Conservation (phyloP, 2,797 vertebrate genomes). For the Harpagifer antarcticus region DNA sequence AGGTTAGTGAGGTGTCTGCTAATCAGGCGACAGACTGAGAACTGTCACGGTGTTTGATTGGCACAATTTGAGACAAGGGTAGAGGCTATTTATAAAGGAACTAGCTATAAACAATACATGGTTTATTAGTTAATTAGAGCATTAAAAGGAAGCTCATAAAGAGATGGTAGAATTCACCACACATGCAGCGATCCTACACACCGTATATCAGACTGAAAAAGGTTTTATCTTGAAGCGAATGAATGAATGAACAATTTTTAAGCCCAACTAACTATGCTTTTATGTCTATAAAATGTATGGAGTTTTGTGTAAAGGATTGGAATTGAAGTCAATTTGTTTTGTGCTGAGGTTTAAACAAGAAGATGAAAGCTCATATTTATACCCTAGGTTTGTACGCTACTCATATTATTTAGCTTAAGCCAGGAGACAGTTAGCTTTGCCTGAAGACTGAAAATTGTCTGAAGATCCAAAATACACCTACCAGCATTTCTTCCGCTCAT, state of each 20-base stretch:
- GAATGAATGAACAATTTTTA: neutral
- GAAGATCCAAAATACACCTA: neutral
- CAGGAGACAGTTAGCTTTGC: neutral
- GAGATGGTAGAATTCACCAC: neutral
- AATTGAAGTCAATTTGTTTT: neutral
- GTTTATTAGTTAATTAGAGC: neutral
- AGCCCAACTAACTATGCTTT: neutral
- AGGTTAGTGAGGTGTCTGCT: neutral
- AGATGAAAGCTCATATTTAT: too few species aligned
- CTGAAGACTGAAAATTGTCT: too few species aligned
- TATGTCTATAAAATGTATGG: too few species aligned
- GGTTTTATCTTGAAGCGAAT: neutral
- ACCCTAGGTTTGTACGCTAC: too few species aligned
- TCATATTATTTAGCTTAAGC: neutral
- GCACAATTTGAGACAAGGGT: neutral
- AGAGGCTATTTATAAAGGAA: neutral
- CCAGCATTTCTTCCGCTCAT: neutral
- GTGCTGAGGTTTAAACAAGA: neutral
- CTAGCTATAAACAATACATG: neutral
- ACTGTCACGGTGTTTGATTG: neutral
- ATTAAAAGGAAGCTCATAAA: neutral
- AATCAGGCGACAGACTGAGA: conserved; percentile 13
- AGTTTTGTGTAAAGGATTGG: neutral
- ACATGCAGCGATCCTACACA: neutral
- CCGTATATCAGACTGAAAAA: neutral